These are phyloP conservation scores for Pentalonia nigronervosa DNA, from an alignment of 1,140 invertebrate genomes.

Conservation along the genomic window DNA sequence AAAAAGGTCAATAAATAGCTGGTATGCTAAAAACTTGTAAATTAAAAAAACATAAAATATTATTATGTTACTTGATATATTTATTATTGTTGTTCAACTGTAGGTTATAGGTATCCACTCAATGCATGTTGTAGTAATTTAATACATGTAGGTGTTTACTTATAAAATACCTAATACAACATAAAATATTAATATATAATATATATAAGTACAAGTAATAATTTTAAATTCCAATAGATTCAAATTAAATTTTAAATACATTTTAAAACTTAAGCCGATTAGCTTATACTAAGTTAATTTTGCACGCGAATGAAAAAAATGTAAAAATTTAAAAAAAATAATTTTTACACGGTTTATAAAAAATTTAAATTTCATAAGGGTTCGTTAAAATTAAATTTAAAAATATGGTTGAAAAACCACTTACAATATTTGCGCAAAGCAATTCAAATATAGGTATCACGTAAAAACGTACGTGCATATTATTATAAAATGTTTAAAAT, in stretches of 20 bases:
- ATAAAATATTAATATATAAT: neutral
- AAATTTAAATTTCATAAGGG: neutral
- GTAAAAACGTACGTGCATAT: neutral
- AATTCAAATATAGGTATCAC: neutral
- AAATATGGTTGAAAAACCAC: neutral
- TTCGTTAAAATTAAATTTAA: neutral
- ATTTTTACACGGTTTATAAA: neutral
- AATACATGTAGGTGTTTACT: neutral
- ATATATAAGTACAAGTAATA: too few species aligned
- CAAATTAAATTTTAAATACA: neutral
- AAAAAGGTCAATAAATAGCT: neutral
- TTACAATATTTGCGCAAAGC: neutral
- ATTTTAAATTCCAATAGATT: too few species aligned
- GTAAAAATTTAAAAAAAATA: neutral
- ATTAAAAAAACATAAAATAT: neutral
- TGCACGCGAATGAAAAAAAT: neutral
- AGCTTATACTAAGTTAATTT: neutral
- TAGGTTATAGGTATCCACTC: neutral
- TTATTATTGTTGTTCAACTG: neutral
- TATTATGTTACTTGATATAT: neutral
- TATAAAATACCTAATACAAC: neutral
- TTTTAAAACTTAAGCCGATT: neutral
- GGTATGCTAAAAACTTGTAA: neutral
- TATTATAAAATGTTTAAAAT: neutral
- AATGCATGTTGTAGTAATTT: neutral